These are phyloP conservation scores for Aldabrachelys gigantea DNA, from an alignment of 2,113 vertebrate species.

Conservation along the genomic window DNA sequence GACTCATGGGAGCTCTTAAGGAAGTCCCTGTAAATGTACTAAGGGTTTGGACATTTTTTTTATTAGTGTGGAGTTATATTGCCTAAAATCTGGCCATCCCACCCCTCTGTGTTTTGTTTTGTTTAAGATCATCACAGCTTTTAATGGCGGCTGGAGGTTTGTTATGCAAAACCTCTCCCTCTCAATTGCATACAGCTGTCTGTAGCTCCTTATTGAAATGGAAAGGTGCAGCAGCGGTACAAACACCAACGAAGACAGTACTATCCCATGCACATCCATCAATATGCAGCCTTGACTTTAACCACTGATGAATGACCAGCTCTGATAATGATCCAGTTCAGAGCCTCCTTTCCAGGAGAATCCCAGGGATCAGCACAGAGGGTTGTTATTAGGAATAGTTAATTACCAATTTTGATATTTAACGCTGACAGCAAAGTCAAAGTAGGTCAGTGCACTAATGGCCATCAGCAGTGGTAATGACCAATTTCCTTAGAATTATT, in stretches of 20 bases:
- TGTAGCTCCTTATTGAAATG: not conserved
- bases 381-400: conserved; percentile 60
- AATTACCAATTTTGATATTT: conserved; percentile 75
- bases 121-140: not conserved
- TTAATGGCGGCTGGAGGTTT: not conserved
- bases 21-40: conserved; percentile 25
- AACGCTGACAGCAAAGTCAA: conserved; percentile 63
- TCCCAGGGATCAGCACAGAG: conserved; percentile 54
- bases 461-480: conserved; percentile 58
- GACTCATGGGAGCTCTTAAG: conserved; percentile 32
- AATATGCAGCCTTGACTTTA: conserved; percentile 15
- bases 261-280: not conserved
- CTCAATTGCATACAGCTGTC: not conserved
- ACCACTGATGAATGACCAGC: conserved; percentile 66
- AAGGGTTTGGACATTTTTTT: conserved; percentile 15
- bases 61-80: not conserved
- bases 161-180: not conserved
- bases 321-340: conserved; percentile 63
- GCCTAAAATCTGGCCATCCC: not conserved
- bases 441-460: conserved; percentile 71
- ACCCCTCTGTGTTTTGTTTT: not conserved
- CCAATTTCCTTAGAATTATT: conserved; percentile 73
- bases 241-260: not conserved
- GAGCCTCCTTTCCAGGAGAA: conserved; percentile 62
- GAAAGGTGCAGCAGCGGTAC: not conserved